These are phyloP conservation scores for Charina bottae DNA, from an alignment of 2,113 vertebrate genomes.

Conservation along the genomic window DNA sequence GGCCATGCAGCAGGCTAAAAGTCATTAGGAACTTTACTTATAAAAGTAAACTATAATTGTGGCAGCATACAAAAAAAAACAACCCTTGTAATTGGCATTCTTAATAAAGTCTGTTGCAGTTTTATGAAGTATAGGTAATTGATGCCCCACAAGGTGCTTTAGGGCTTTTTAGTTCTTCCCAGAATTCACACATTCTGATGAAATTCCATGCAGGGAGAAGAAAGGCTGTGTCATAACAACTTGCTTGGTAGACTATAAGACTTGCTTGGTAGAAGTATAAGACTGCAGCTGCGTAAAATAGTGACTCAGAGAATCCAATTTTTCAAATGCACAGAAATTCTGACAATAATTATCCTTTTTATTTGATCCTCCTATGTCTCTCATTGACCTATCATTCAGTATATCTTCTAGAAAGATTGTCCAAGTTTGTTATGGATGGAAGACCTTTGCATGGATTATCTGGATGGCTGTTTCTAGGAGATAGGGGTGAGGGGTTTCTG, in stretches of 20 bases:
- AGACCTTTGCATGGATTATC: neutral
- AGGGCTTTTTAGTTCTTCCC: neutral
- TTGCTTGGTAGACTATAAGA: neutral
- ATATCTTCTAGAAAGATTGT: neutral
- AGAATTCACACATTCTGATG: neutral
- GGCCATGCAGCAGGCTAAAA: neutral
- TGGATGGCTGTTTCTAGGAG: neutral
- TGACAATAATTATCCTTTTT: constrained; percentile 1
- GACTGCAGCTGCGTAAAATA: neutral
- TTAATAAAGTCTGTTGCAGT: neutral
- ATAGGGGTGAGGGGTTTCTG: neutral
- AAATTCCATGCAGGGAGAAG: neutral
- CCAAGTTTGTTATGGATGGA: neutral
- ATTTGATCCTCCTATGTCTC: neutral
- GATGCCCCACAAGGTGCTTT: neutral
- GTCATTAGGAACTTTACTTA: neutral
- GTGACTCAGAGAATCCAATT: constrained; percentile 33
- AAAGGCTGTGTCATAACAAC: neutral
- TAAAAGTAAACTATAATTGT: constrained; percentile 3
- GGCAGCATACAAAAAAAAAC: neutral
- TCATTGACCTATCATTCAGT: neutral
- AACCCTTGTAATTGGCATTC: neutral
- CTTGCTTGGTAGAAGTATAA: neutral
- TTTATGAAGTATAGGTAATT: neutral
- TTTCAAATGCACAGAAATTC: constrained; percentile 48